Percentiles rank a stretch among this genome's conserved stretches.
phyloP scores from a whole-genome alignment of 2,797 vertebrate species.

The Ceryle rudis region DNA sequence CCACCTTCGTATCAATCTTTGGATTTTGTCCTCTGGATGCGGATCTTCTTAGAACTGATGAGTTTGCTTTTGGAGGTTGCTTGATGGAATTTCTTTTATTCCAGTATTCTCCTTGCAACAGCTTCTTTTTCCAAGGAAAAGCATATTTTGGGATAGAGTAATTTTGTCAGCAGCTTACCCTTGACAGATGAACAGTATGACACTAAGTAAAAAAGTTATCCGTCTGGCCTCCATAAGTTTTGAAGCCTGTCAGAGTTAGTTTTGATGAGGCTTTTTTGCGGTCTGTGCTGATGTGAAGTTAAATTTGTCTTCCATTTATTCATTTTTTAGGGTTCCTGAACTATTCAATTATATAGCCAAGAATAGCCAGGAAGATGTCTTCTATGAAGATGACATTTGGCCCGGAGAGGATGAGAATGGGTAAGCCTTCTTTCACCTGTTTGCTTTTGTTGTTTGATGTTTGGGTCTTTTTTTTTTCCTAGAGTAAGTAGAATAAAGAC shows the following conservation, averaged over 20 bases:
- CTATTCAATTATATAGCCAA: slow-evolving; percentile 90
- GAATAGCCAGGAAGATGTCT: slow-evolving; percentile 94
- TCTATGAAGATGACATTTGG: slow-evolving; percentile 98
- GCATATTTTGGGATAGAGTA: neutral
- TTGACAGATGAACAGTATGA: neutral
- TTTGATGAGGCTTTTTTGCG: neutral
- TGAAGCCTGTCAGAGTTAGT: neutral
- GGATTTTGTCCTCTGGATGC: neutral
- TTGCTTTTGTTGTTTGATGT: neutral
- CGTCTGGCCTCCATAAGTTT: neutral
- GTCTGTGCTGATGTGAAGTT: neutral
- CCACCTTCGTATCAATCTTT: neutral
- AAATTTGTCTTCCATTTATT: neutral
- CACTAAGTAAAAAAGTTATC: neutral
- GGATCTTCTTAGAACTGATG: neutral
- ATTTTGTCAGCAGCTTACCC: neutral
- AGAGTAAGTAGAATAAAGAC: neutral
- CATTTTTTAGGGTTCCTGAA: slow-evolving; percentile 86
- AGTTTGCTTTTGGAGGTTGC: neutral
- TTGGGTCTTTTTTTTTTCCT: no score
- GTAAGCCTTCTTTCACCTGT: slow-evolving; percentile 71
- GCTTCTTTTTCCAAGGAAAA: neutral
- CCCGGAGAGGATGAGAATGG: slow-evolving; percentile 91
- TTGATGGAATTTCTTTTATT: neutral
- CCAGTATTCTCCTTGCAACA: neutral